phyloP scores from a whole-genome alignment of 2,113 vertebrate species.

The Zeus faber region DNA sequence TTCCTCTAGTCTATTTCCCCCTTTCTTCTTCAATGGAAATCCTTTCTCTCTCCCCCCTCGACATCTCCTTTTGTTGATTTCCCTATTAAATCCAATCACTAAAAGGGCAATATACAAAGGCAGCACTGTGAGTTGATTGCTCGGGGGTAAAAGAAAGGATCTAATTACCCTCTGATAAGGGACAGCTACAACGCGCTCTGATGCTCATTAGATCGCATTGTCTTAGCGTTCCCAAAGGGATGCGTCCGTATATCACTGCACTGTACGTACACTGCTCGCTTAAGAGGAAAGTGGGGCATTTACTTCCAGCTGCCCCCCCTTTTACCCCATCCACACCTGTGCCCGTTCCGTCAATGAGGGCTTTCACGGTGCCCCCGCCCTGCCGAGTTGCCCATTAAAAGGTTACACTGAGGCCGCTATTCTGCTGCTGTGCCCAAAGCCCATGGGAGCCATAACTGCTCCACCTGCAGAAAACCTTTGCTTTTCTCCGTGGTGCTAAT shows the following conservation, averaged over 20 bases:
- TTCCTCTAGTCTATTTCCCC: neutral
- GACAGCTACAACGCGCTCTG: conserved; percentile 30
- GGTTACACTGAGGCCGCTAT: conserved; percentile 12
- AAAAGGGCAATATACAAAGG: conserved; percentile 23
- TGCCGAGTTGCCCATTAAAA: conserved; percentile 10
- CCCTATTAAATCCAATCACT: conserved; percentile 50
- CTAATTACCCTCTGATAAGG: conserved; percentile 39
- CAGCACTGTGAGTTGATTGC: conserved; percentile 48
- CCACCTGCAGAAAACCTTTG: neutral
- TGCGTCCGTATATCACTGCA: neutral
- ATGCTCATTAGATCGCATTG: conserved; percentile 34
- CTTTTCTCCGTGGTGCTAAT: no score
- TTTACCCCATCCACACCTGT: conserved; percentile 13
- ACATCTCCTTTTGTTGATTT: conserved; percentile 29
- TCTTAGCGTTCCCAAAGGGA: conserved; percentile 20
- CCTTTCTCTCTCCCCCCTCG: conserved; percentile 4
- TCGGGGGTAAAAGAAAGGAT: conserved; percentile 43
- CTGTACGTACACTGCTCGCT: neutral
- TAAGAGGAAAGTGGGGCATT: neutral
- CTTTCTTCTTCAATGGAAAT: no score
- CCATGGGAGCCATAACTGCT: conserved; percentile 2
- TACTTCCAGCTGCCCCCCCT: neutral
- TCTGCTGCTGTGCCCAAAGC: conserved; percentile 4
- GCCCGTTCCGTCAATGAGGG: conserved; percentile 10
- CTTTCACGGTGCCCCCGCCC: conserved; percentile 14